Evolutionary conservation across 1,140 invertebrate species (phyloP).

Genomic region (Cherax destructor): DNA sequence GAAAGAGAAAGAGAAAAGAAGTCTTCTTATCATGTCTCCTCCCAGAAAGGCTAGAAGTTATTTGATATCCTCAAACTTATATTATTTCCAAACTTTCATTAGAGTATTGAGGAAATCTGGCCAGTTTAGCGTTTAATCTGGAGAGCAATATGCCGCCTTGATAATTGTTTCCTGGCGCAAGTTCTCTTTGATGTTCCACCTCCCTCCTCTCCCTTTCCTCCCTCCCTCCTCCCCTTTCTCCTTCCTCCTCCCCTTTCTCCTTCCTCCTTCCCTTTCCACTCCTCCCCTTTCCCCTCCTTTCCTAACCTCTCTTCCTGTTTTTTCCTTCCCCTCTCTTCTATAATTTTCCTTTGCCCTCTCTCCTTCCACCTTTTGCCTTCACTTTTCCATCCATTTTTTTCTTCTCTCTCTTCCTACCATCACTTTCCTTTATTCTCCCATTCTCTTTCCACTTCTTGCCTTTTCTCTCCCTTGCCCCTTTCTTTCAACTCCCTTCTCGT

Average conservation of each 20-base stretch:
- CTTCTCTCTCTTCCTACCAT: no score
- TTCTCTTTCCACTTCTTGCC: no score
- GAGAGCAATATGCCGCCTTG: conserved; percentile 44
- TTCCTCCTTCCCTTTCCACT: conserved; percentile 6
- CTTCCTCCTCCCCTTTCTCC: not conserved
- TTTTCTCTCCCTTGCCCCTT: no score
- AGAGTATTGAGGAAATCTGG: conserved; percentile 47
- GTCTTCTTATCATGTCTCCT: not conserved
- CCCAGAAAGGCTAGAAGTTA: conserved; percentile 28
- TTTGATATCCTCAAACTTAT: conserved; percentile 52
- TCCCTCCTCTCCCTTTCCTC: not conserved
- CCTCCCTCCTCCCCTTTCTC: conserved; percentile 2
- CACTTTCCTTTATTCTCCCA: no score
- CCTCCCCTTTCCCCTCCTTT: not conserved
- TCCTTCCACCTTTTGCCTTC: not conserved
- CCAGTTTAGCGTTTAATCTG: conserved; percentile 40
- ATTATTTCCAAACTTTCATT: conserved; percentile 56
- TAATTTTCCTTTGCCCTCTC: not conserved
- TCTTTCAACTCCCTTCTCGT: no score
- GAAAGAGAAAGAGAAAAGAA: not conserved
- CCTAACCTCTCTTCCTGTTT: not conserved
- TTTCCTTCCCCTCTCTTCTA: not conserved
- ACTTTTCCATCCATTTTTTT: no score
- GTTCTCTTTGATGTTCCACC: conserved; percentile 35
- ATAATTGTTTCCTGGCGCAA: conserved; percentile 35